phyloP scores from a whole-genome alignment of 2,797 vertebrate species.

The Enteromius afrohamiltoni region DNA sequence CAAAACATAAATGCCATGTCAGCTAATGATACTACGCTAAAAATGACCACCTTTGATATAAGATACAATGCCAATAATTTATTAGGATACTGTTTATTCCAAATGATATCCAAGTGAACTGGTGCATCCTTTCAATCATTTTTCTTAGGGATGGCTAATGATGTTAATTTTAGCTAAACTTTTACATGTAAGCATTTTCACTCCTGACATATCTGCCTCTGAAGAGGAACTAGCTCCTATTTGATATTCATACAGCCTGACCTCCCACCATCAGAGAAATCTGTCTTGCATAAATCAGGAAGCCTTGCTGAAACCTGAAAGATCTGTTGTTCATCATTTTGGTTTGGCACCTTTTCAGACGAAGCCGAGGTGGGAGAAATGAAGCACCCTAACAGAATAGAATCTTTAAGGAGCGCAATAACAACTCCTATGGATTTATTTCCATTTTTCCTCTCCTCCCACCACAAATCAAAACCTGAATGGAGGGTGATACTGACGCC shows the following conservation, averaged over 20 bases:
- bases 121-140: slow-evolving; percentile 2
- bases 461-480: slow-evolving; percentile 40
- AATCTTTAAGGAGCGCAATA: slow-evolving; percentile 55
- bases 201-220: slow-evolving; percentile 45
- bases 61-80: neutral
- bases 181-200: neutral
- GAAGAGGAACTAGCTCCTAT: slow-evolving; percentile 53
- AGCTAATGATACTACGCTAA: neutral
- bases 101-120: neutral
- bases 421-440: slow-evolving; percentile 35
- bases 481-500: slow-evolving; percentile 29
- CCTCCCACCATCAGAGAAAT: slow-evolving; percentile 56
- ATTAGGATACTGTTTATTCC: neutral
- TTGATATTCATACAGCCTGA: slow-evolving; percentile 52
- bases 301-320: slow-evolving; percentile 31
- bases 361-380: slow-evolving; percentile 29
- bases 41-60: neutral
- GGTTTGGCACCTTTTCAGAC: slow-evolving; percentile 58
- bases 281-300: slow-evolving; percentile 53
- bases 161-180: slow-evolving; percentile 32
- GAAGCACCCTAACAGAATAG: slow-evolving; percentile 50
- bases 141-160: slow-evolving; percentile 22
- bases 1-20: neutral
- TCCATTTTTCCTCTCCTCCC: slow-evolving; percentile 39
- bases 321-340: slow-evolving; percentile 65